These are phyloP conservation scores for Brachymystax lenok DNA, from an alignment of 2,797 vertebrate species.

Conservation along the genomic window DNA sequence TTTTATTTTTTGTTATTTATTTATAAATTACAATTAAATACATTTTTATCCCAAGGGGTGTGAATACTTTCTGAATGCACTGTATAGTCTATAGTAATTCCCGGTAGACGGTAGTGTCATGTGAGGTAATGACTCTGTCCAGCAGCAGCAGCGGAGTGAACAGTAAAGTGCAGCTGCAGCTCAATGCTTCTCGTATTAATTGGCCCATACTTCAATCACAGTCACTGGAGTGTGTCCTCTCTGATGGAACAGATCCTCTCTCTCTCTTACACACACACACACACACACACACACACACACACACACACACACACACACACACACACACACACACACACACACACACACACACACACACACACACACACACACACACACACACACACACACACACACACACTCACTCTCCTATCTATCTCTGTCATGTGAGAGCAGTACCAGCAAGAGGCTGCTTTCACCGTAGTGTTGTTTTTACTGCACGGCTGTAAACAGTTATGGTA, in stretches of 20 bases:
- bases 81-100: not conserved
- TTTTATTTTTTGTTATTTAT: too few species aligned
- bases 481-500: slow-evolving; percentile 64
- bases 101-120: not conserved
- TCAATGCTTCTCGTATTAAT: slow-evolving; percentile 75
- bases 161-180: slow-evolving; percentile 75
- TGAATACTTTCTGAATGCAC: too few species aligned
- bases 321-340: slow-evolving; percentile 17
- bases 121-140: slow-evolving; percentile 40
- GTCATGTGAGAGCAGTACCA: slow-evolving; percentile 59
- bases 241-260: slow-evolving; percentile 69
- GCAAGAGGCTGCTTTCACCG: slow-evolving; percentile 51
- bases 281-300: slow-evolving; percentile 15
- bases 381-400: slow-evolving; percentile 17
- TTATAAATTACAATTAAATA: too few species aligned
- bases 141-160: slow-evolving; percentile 61
- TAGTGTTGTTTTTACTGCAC: slow-evolving; percentile 55
- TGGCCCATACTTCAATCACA: slow-evolving; percentile 77
- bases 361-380: slow-evolving; percentile 11
- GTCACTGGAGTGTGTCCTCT: slow-evolving; percentile 75
- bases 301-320: slow-evolving; percentile 20
- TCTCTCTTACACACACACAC: not conserved
- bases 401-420: slow-evolving; percentile 9
- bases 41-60: too few species aligned
- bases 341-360: slow-evolving; percentile 13